Conservation (phyloP, 2,888 invertebrate genomes). For the Geotrupes spiniger region DNA sequence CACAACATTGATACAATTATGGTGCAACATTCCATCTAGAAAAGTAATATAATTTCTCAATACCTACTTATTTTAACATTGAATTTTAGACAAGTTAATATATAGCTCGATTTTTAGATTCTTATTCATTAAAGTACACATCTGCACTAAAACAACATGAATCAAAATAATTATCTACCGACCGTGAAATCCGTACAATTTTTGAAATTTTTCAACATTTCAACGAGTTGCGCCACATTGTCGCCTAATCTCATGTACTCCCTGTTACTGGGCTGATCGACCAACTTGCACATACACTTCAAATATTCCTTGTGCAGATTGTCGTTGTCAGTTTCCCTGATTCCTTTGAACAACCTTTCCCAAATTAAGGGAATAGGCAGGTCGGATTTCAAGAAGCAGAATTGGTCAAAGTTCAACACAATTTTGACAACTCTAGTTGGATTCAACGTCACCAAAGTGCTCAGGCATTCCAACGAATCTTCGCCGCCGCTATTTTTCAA, state of each 20-base stretch:
- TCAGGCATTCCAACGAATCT: constrained; percentile 37
- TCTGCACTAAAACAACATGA: too few species aligned
- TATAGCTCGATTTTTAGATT: too few species aligned
- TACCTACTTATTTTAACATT: too few species aligned
- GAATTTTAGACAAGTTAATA: too few species aligned
- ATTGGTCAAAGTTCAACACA: constrained; percentile 41
- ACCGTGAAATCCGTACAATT: constrained; percentile 31
- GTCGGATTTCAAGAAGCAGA: constrained; percentile 40
- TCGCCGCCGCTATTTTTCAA: constrained; percentile 34
- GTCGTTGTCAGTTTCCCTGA: constrained; percentile 5
- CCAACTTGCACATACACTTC: constrained; percentile 40
- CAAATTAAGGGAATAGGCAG: constrained; percentile 41
- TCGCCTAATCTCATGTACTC: constrained; percentile 34
- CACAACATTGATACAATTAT: constrained; percentile 40
- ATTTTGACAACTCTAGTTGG: constrained; percentile 44
- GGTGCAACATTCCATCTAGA: constrained; percentile 40
- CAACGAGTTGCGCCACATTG: constrained; percentile 36
- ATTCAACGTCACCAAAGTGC: constrained; percentile 38
- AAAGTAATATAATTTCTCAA: constrained; percentile 10
- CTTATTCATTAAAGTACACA: too few species aligned
- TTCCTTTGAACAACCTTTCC: constrained; percentile 11
- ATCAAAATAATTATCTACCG: constrained; percentile 17
- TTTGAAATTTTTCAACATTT: constrained; percentile 35
- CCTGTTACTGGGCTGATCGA: constrained; percentile 40
- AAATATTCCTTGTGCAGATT: constrained; percentile 35